phyloP scores from a whole-genome alignment of 2,888 invertebrate species.

The Drosophila atroscutellata region DNA sequence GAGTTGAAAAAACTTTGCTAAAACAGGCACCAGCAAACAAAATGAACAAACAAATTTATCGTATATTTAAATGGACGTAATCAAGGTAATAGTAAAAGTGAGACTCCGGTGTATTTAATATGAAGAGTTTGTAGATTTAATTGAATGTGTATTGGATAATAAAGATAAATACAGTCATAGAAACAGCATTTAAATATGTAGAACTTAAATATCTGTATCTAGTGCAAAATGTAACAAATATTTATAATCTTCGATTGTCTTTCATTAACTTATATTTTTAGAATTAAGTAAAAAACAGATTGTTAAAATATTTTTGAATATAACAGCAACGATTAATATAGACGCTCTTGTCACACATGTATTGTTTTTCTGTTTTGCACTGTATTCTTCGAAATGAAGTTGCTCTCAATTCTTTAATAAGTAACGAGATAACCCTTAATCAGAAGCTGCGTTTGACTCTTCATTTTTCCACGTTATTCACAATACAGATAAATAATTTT shows the following conservation, averaged over 20 bases:
- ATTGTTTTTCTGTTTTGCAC: no score
- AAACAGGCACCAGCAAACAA: slow-evolving; percentile 23
- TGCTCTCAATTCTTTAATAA: no score
- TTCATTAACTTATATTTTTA: background rate
- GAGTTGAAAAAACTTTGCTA: slow-evolving; percentile 22
- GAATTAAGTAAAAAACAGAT: background rate
- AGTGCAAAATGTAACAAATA: background rate
- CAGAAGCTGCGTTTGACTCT: no score
- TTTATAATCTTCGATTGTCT: background rate
- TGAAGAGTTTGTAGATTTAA: slow-evolving; percentile 17
- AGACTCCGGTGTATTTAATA: slow-evolving; percentile 3
- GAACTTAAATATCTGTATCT: background rate
- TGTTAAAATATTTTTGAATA: no score
- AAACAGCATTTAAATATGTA: background rate
- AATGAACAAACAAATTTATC: slow-evolving; percentile 13
- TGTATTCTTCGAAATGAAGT: no score
- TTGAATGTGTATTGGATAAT: background rate
- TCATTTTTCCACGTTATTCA: no score
- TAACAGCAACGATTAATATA: no score
- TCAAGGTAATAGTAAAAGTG: background rate
- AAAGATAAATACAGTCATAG: background rate
- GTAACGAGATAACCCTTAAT: no score
- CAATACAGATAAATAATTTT: background rate
- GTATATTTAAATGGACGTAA: slow-evolving; percentile 8
- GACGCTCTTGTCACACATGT: no score